Evolutionary conservation across 2,113 vertebrate species (phyloP).

Genomic region (Oryzias melastigma): DNA sequence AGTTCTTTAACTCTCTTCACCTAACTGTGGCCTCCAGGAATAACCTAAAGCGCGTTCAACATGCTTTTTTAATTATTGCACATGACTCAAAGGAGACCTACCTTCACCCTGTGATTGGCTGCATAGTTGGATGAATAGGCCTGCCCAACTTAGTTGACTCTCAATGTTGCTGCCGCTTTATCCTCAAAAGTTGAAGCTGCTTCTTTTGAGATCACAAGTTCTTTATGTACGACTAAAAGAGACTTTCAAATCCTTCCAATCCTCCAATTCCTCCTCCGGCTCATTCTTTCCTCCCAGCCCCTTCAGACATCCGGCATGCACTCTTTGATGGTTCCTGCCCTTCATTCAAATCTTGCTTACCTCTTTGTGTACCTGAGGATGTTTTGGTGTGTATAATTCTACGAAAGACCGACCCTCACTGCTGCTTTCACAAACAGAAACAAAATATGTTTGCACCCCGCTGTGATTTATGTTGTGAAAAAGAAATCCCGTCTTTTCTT

Average conservation of each 20-base stretch:
- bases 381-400: constrained; percentile 62
- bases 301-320: constrained; percentile 56
- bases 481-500: constrained; percentile 5
- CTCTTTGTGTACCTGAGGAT: constrained; percentile 57
- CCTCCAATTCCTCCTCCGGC: constrained; percentile 9
- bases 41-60: constrained; percentile 12
- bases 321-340: constrained; percentile 57
- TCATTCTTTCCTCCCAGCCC: constrained; percentile 37
- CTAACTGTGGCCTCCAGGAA: constrained; percentile 20
- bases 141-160: constrained; percentile 48
- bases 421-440: constrained; percentile 8
- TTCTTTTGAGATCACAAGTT: constrained; percentile 55
- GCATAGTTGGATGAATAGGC: constrained; percentile 35
- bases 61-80: constrained; percentile 61
- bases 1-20: constrained; percentile 1
- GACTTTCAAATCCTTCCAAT: constrained; percentile 28
- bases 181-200: constrained; percentile 57
- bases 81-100: constrained; percentile 40
- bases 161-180: constrained; percentile 49
- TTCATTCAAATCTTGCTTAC: constrained; percentile 33
- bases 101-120: constrained; percentile 17
- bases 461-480: not conserved
- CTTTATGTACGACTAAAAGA: constrained; percentile 40
- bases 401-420: not conserved
- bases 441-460: constrained; percentile 2